Evolutionary conservation across 2,888 invertebrate species (phyloP).

Genomic region (Automeris io): DNA sequence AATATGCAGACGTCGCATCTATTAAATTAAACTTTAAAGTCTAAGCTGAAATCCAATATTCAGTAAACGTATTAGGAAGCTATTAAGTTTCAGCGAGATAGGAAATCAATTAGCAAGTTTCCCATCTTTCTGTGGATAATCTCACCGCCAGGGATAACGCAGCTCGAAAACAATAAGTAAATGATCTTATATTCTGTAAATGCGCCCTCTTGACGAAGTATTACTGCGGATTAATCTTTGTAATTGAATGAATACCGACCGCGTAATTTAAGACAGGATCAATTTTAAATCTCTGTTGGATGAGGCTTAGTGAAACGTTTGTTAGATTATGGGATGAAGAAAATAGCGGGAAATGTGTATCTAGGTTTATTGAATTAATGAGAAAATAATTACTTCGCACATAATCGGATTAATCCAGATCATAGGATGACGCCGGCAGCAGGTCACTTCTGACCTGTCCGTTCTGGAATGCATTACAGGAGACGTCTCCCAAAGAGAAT

Average conservation of each 20-base stretch:
- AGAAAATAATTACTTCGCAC: too few relatives aligned
- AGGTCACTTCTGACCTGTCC: too few relatives aligned
- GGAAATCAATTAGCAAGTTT: slow-evolving; percentile 8
- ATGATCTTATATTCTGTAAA: background rate
- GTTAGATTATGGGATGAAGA: background rate
- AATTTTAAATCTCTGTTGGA: background rate
- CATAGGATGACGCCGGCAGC: too few relatives aligned
- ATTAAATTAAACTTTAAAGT: too few relatives aligned
- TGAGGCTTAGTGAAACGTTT: background rate
- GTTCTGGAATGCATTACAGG: too few relatives aligned
- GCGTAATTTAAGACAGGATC: slow-evolving; percentile 1
- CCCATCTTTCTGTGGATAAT: slow-evolving; percentile 4
- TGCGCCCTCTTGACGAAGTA: background rate
- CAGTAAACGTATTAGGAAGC: slow-evolving; percentile 7
- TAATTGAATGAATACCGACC: slow-evolving; percentile 1
- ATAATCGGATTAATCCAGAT: too few relatives aligned
- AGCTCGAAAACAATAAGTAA: slow-evolving; percentile 4
- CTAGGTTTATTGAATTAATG: too few relatives aligned
- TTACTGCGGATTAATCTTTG: background rate
- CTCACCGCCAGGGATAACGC: slow-evolving; percentile 12
- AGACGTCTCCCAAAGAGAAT: too few relatives aligned
- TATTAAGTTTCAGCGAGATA: slow-evolving; percentile 7
- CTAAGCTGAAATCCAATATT: background rate
- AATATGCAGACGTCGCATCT: too few relatives aligned
- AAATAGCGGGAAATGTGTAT: too few relatives aligned